Base-by-base conservation (phyloP, 2,888 invertebrate species). In the Dorcus hopei region DNA sequence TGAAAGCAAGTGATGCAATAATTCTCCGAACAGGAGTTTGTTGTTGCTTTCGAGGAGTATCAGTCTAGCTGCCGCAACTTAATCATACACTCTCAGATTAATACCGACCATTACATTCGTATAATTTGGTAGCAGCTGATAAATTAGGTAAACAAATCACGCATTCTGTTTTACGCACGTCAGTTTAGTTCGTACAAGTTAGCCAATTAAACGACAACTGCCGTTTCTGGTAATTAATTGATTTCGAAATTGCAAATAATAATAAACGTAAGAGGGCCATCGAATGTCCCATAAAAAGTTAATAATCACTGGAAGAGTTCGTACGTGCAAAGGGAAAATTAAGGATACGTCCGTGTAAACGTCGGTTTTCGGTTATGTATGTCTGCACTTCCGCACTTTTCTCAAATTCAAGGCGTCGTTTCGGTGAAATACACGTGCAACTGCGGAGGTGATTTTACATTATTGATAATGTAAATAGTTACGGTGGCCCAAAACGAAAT, bases 271-370 rank as follows among this genome's bases (percentile, higher is more conserved):
- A 33, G 26, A 7, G 14, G 56, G 42, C 51, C 51, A 50, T 50
- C 51, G 42, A 56, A 49, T 51, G 56, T 41, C 38, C 45, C 43
- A 56, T 56, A 56, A 56, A 56, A 56, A 42, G 41, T 56, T 56
- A 50, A 56, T 56, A 56, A 50, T 56, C 49, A 56, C 51, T 56
- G 38, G 45, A 45, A 23, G 45, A 45, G 45, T 45, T 16, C 23
- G 23, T 45, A 45, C 45, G 45, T 45, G 41, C 38, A 56, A 56
- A 43, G 33, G 45, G 9, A 39, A 39, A 39, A 40, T 50, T 50
- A 50, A 9, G 33, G 42, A 38, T 41, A 43, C 14, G n/a, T 41
- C 14, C 23, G 49, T 19, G 16, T 33, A 54, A 26, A 33, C 47
- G 47, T 48, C 48, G 56, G 33, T 40, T 47, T 54, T 48, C 48